phyloP scores from a whole-genome alignment of 2,113 vertebrate genomes.

The Aramus guarauna region DNA sequence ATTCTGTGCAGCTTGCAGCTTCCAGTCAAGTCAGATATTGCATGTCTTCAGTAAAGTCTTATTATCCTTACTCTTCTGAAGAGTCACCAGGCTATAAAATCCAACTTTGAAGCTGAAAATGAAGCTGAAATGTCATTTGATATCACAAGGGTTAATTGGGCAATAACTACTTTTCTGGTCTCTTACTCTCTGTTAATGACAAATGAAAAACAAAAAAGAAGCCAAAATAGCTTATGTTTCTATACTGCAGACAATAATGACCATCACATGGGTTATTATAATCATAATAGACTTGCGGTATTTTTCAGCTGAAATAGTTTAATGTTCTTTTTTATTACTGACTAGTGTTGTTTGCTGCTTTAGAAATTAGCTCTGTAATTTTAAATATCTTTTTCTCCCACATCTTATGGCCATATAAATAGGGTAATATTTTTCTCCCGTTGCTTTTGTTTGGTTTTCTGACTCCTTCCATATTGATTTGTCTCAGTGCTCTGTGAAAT shows the following conservation, averaged over 20 bases:
- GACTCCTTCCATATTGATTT: constrained; percentile 50
- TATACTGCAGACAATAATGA: not conserved
- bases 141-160: not conserved
- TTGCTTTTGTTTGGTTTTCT: constrained; percentile 42
- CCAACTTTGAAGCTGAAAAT: not conserved
- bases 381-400: constrained; percentile 6
- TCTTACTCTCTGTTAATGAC: not conserved
- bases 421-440: not conserved
- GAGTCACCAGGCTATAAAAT: not conserved
- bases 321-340: constrained; percentile 15
- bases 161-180: not conserved
- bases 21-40: not conserved
- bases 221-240: not conserved
- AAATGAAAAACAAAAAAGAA: not conserved
- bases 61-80: not conserved
- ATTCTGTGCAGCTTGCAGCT: not conserved
- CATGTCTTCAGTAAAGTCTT: not conserved
- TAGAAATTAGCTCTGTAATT: constrained; percentile 30
- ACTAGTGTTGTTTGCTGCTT: not conserved
- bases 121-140: not conserved
- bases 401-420: not conserved
- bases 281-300: not conserved
- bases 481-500: constrained; percentile 34
- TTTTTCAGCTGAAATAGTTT: constrained; percentile 23
- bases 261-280: not conserved